phyloP scores from a whole-genome alignment of 2,888 invertebrate genomes.

The Tuberolachnus salignus region DNA sequence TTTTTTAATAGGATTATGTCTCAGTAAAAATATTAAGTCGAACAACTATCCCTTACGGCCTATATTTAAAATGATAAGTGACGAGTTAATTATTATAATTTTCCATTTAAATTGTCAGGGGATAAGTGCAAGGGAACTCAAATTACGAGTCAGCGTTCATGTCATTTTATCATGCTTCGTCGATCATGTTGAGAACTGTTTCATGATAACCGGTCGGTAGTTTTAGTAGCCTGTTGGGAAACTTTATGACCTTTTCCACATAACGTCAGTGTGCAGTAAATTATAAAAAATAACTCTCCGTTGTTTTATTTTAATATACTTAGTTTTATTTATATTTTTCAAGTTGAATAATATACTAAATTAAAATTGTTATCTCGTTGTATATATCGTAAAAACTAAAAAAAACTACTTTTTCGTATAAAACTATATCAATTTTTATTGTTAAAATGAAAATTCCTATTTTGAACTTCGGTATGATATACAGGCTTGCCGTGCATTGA shows the following conservation, averaged over 20 bases:
- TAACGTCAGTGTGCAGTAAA: not conserved
- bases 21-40: not conserved
- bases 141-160: conserved; percentile 18
- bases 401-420: too few species aligned
- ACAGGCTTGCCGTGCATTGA: too few species aligned
- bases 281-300: conserved; percentile 2
- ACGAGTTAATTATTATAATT: conserved; percentile 35
- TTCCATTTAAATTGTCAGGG: conserved; percentile 19
- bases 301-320: not conserved
- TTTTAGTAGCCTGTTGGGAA: conserved; percentile 15
- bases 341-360: too few species aligned
- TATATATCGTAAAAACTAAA: too few species aligned
- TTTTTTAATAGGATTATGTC: not conserved
- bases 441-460: too few species aligned
- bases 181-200: conserved; percentile 42
- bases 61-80: not conserved
- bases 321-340: too few species aligned
- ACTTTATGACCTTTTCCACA: conserved; percentile 20
- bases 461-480: too few species aligned
- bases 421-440: too few species aligned
- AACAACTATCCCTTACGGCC: not conserved
- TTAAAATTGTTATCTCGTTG: too few species aligned
- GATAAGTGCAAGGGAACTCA: not conserved
- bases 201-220: conserved; percentile 21
- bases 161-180: conserved; percentile 29